Conservation (phyloP, 2,888 invertebrate genomes). For the Oscheius onirici region DNA sequence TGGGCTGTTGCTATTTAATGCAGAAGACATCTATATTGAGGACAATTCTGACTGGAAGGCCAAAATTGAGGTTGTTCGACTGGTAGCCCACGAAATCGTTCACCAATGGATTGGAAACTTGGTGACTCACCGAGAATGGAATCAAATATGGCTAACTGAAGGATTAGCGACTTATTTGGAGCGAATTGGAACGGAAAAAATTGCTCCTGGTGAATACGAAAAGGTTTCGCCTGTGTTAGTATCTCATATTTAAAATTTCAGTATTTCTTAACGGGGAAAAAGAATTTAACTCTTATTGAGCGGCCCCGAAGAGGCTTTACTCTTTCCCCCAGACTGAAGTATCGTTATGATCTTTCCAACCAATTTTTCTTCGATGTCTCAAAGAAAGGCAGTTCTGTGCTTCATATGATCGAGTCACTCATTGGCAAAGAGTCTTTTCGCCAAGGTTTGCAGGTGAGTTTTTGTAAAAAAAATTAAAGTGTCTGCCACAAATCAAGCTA, state of each 20-base stretch:
- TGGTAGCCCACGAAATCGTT: not conserved
- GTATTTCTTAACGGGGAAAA: not conserved
- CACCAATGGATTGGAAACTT: slow-evolving; percentile 18
- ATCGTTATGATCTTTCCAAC: not conserved
- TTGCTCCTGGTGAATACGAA: too few relatives aligned
- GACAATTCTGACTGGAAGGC: too few relatives aligned
- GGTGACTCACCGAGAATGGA: not conserved
- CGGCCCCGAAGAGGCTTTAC: not conserved
- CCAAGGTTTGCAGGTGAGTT: not conserved
- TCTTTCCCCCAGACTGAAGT: not conserved
- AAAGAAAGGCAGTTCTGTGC: not conserved
- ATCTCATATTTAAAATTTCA: not conserved
- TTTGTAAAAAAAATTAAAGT: too few relatives aligned
- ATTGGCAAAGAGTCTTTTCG: not conserved
- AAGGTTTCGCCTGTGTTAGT: too few relatives aligned
- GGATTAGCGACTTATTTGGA: not conserved
- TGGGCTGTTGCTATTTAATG: too few relatives aligned
- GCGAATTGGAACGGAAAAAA: not conserved
- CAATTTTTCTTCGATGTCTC: not conserved
- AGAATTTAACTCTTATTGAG: not conserved
- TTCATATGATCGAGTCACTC: not conserved
- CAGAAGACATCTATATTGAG: too few relatives aligned
- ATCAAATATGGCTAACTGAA: not conserved
- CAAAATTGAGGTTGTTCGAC: not conserved
- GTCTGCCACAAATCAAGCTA: too few relatives aligned